Conservation (phyloP, 2,797 vertebrate species). For the Myotis findleyi region DNA sequence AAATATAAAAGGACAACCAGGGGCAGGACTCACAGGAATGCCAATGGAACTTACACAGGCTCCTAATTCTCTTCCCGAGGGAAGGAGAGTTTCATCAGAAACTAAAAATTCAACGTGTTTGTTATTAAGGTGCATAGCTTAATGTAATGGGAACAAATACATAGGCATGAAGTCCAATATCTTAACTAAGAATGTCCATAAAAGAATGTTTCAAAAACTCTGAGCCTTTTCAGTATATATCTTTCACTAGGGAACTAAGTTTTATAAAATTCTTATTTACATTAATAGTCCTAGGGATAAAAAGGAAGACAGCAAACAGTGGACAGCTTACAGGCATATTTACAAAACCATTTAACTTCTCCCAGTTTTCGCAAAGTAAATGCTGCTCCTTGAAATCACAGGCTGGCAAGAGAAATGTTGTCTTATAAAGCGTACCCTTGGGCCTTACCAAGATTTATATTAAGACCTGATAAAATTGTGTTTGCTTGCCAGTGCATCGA, state of each 20-base stretch:
- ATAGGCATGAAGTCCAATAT: background rate
- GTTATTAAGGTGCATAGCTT: background rate
- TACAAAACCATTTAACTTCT: conserved; percentile 36
- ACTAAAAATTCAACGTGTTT: background rate
- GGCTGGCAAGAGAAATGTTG: conserved; percentile 27
- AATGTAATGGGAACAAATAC: background rate
- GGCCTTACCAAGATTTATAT: background rate
- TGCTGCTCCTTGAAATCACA: conserved; percentile 23
- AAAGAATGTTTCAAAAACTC: background rate
- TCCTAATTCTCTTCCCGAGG: background rate
- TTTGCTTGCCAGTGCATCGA: background rate
- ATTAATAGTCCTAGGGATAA: background rate
- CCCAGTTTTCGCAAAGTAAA: conserved; percentile 22
- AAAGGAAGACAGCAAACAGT: background rate
- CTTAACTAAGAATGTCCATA: background rate
- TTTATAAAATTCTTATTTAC: background rate
- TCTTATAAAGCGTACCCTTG: background rate
- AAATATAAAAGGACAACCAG: background rate
- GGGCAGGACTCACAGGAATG: too few species aligned
- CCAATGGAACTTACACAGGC: background rate
- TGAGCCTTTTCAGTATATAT: background rate
- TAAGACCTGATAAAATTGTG: background rate
- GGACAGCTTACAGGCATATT: background rate
- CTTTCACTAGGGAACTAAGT: background rate
- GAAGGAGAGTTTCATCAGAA: background rate